A percentile compares a stretch with the other conserved stretches of the same genome.
Evolutionary conservation across 1,140 invertebrate species (phyloP).

Genomic region (Papilio dardanus): DNA sequence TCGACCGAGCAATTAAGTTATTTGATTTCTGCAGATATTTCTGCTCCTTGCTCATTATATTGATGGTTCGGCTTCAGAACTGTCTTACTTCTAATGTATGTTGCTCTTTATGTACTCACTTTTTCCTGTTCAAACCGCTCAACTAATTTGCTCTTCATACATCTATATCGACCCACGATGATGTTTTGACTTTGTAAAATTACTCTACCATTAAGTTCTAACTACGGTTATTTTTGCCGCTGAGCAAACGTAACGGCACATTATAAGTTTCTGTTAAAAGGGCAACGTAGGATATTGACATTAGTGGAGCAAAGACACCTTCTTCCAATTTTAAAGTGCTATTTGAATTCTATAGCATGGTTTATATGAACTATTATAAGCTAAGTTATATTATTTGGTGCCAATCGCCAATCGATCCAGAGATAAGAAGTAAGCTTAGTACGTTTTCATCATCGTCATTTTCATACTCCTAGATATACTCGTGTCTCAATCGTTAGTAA

Average conservation of each 20-base stretch:
- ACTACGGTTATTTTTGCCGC: background rate
- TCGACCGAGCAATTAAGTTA: constrained; percentile 5
- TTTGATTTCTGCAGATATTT: background rate
- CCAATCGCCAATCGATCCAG: too few relatives aligned
- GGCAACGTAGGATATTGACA: constrained; percentile 3
- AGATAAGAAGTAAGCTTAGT: too few relatives aligned
- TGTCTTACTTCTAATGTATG: background rate
- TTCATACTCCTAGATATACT: too few relatives aligned
- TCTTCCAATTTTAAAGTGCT: background rate
- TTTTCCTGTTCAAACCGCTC: background rate
- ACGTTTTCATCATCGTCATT: background rate
- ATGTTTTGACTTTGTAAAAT: background rate
- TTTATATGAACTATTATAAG: background rate
- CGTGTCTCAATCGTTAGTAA: background rate
- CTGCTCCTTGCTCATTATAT: background rate
- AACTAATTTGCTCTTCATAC: too few relatives aligned
- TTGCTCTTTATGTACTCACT: background rate
- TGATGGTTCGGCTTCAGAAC: background rate
- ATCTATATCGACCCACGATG: background rate
- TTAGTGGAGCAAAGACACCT: background rate
- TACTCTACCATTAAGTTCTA: background rate
- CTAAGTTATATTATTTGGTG: too few relatives aligned
- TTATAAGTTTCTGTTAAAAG: background rate
- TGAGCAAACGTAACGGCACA: background rate
- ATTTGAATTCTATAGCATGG: background rate